Evolutionary conservation across 2,888 invertebrate genomes (phyloP), one percentile per base, ranked within the genome.

Genomic region (Drosophila kambysellisi): DNA sequence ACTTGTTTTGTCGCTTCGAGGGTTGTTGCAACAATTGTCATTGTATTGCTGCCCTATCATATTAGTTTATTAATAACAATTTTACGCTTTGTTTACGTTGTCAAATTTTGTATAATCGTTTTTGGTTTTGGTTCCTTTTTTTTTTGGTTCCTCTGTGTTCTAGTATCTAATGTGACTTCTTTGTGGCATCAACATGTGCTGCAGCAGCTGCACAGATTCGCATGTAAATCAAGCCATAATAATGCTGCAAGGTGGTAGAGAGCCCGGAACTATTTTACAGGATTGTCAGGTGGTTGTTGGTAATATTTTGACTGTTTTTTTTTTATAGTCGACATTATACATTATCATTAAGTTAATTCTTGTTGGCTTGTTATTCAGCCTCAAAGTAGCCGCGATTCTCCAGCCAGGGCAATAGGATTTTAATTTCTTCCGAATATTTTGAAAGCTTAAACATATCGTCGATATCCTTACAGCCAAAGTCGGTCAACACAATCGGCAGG

Each of bases 1-100:
- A 85, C 90, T 90, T 85, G 85, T 86, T 86, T 51, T 15, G 25
- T 17, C 39, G 17, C 20, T 37, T 12, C 66, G 66, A 79, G 89
- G 85, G 85, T 75, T 74, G 90, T 30, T 86, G 8, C 64, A 50
- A 43, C 56, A 86, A 79, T 84, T 85, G 86, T 57, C 76, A 67
- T 74, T 70, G 88, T 74, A 76, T 75, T 57, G 60, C 69, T 57
- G 58, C 56, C 64, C 62, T 11, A 43, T 29, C 50, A 57, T 59
- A 65, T 74, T 69, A 70, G 76, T 80, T 91, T 89, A 83, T 91
- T 90, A 90, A 81, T 79, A 90, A 90, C 81, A 91, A 91, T 88
- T 88, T 88, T 66, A 90, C 81, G 91, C 86, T 83, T 89, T 90
- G 89, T 91, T 91, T 85, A 70, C 64, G 74, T 76, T 88, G 86